Percentiles rank a stretch among this genome's conserved stretches.
phyloP scores from a whole-genome alignment of 2,113 vertebrate genomes.

The Nothobranchius kuhntae region DNA sequence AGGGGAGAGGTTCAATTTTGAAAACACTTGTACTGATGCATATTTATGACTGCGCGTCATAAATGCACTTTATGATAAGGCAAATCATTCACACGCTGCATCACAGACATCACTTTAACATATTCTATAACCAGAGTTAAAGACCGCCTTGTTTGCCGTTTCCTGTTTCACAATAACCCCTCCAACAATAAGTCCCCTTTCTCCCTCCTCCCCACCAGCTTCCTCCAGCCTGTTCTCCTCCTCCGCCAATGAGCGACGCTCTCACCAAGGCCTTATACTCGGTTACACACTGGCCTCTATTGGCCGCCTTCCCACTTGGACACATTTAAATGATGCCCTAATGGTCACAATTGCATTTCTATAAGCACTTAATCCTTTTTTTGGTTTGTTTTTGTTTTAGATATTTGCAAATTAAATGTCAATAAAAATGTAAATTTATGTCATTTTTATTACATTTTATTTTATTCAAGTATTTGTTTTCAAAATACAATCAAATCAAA shows the following conservation, averaged over 20 bases:
- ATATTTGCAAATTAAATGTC: not conserved
- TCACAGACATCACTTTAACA: slow-evolving; percentile 74
- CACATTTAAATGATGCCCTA: slow-evolving; percentile 61
- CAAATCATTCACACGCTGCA: slow-evolving; percentile 71
- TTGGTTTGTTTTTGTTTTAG: not conserved
- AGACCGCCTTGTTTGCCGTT: slow-evolving; percentile 79
- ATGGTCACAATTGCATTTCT: slow-evolving; percentile 38
- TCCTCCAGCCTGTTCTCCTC: slow-evolving; percentile 32
- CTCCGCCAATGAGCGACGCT: slow-evolving; percentile 53
- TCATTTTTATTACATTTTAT: not conserved
- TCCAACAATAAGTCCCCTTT: slow-evolving; percentile 65
- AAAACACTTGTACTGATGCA: slow-evolving; percentile 73
- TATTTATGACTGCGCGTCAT: slow-evolving; percentile 74
- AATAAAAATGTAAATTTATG: not conserved
- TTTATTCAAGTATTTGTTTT: not conserved
- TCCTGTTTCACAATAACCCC: slow-evolving; percentile 75
- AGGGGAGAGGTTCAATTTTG: slow-evolving; percentile 64
- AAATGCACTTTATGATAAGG: slow-evolving; percentile 79
- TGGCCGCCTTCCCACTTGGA: slow-evolving; percentile 67
- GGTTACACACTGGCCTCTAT: slow-evolving; percentile 85
- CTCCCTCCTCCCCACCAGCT: slow-evolving; percentile 48
- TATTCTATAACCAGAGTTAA: slow-evolving; percentile 77
- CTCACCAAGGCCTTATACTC: slow-evolving; percentile 67
- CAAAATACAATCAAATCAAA: not conserved
- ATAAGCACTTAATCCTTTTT: slow-evolving; percentile 26